Conservation (phyloP, 2,888 invertebrate species). For the Idaea dimidiata region DNA sequence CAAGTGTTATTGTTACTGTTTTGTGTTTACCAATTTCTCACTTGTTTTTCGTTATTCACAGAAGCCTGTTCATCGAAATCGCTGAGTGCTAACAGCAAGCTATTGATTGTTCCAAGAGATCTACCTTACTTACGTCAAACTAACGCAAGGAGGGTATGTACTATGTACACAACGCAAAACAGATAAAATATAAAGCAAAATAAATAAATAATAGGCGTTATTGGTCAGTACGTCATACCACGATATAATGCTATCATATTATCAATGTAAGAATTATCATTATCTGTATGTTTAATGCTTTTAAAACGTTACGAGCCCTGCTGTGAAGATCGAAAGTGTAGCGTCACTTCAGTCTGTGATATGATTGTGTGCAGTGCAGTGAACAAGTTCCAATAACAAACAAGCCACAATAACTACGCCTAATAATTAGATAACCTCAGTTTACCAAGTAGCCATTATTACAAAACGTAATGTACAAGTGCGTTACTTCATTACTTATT, state of each 20-base stretch:
- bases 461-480: not conserved
- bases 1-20: conserved; percentile 11
- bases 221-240: conserved; percentile 10
- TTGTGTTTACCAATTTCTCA: conserved; percentile 14
- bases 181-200: not conserved
- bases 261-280: conserved; percentile 24
- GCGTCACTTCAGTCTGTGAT: conserved; percentile 30
- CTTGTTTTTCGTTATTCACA: conserved; percentile 36
- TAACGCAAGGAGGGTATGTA: conserved; percentile 74
- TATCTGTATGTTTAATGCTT: conserved; percentile 26
- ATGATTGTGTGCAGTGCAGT: conserved; percentile 21
- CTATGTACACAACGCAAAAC: conserved; percentile 34
- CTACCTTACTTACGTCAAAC: conserved; percentile 77
- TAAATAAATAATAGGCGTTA: conserved; percentile 7
- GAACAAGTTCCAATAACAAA: conserved; percentile 23
- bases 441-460: not conserved
- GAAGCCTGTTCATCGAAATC: conserved; percentile 69
- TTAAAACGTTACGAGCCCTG: conserved; percentile 8
- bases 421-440: not conserved
- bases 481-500: not conserved
- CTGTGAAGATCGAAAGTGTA: conserved; percentile 37
- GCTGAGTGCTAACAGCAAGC: conserved; percentile 61
- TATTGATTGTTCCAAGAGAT: conserved; percentile 72
- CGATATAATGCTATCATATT: conserved; percentile 21
- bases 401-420: conserved; percentile 11